Conservation (phyloP, 23 tunicate genomes). For the Ciona savignyi region DNA sequence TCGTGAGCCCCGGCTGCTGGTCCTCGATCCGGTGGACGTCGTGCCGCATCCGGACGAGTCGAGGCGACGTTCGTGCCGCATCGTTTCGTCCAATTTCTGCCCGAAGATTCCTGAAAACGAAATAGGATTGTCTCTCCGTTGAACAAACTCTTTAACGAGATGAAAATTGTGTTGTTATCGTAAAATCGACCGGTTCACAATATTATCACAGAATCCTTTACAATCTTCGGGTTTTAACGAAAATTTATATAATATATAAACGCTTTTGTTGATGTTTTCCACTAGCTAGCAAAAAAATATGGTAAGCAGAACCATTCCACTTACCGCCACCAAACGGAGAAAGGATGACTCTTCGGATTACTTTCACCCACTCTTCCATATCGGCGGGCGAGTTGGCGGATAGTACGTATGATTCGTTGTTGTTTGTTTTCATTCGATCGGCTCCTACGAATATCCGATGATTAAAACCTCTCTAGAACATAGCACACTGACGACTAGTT, state of each 20-base stretch:
- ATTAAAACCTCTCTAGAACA: too few relatives aligned
- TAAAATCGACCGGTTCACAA: too few relatives aligned
- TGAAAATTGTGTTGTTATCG: too few relatives aligned
- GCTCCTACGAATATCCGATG: constrained; percentile 26
- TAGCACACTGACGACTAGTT: too few relatives aligned
- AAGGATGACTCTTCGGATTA: constrained; percentile 52
- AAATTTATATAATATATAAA: too few relatives aligned
- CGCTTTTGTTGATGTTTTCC: too few relatives aligned
- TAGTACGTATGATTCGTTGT: constrained; percentile 59
- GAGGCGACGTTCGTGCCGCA: constrained; percentile 45
- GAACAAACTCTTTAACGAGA: too few relatives aligned
- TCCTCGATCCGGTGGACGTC: neutral
- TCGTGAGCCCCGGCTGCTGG: neutral
- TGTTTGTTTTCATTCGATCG: constrained; percentile 28
- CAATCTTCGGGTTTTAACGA: too few relatives aligned
- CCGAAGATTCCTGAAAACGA: constrained; percentile 96
- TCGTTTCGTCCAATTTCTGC: constrained; percentile 63
- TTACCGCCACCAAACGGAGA: constrained; percentile 87
- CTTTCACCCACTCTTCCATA: constrained; percentile 88
- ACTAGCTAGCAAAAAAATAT: too few relatives aligned
- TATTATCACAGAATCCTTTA: too few relatives aligned
- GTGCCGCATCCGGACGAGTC: constrained; percentile 12
- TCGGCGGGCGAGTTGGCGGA: constrained; percentile 59
- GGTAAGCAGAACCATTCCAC: too few relatives aligned
- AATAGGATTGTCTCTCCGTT: too few relatives aligned